Evolutionary conservation across 37 sponge, comb jelly and placozoan species (phyloP).

Genomic region (Diacarnus erythraeanus): DNA sequence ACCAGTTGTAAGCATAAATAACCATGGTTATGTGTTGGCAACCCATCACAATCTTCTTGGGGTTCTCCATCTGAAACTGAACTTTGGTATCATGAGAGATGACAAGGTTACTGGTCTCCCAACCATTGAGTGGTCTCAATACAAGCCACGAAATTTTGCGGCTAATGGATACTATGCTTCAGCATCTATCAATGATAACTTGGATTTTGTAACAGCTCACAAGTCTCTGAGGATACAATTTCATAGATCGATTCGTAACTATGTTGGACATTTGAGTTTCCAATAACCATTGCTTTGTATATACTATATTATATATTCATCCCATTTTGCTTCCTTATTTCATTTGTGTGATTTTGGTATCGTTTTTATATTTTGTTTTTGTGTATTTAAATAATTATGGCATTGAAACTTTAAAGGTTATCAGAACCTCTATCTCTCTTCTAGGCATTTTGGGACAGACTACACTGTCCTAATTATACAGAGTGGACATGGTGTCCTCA

Average conservation of each 20-base stretch:
- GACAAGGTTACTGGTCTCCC: not conserved
- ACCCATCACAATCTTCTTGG: not conserved
- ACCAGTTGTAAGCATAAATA: not conserved
- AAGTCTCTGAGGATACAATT: not conserved
- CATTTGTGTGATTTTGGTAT: too few species aligned
- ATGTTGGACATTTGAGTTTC: not conserved
- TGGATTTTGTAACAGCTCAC: not conserved
- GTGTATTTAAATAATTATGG: too few species aligned
- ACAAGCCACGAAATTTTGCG: not conserved
- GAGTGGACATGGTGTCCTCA: too few species aligned
- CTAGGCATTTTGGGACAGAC: too few species aligned
- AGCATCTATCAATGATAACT: not conserved
- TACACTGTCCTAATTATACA: too few species aligned
- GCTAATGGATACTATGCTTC: conserved; percentile 1
- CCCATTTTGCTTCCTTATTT: too few species aligned
- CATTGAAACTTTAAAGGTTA: too few species aligned
- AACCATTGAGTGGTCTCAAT: not conserved
- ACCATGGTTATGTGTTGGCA: not conserved
- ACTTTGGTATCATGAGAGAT: not conserved
- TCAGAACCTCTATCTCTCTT: too few species aligned
- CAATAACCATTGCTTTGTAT: not conserved
- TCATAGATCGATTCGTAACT: not conserved
- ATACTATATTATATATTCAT: too few species aligned
- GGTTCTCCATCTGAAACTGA: not conserved
- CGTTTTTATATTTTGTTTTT: too few species aligned